phyloP scores from a whole-genome alignment of 2,797 vertebrate species.

The Phoeniculus purpureus region DNA sequence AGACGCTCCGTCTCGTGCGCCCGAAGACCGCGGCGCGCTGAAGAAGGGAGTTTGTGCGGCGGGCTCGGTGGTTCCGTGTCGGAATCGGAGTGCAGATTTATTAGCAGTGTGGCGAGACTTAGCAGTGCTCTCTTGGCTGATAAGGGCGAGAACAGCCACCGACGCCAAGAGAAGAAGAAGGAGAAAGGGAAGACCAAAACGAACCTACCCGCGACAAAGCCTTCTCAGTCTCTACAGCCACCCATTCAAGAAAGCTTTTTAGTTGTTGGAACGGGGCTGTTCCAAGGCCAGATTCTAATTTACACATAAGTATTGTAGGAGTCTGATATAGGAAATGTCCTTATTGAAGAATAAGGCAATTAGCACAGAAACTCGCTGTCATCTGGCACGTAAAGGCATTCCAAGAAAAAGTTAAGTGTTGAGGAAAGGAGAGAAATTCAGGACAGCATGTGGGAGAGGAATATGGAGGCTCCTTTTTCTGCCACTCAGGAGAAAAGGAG shows the following conservation, averaged over 20 bases:
- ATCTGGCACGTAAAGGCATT: conserved; percentile 80
- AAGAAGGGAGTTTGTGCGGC: not conserved
- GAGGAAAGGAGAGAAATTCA: conserved; percentile 81
- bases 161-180: not conserved
- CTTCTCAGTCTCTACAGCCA: conserved; percentile 28
- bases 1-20: conserved; percentile 24
- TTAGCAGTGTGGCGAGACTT: not conserved
- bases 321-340: conserved; percentile 79
- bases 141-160: not conserved
- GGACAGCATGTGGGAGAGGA: conserved; percentile 82
- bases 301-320: conserved; percentile 78
- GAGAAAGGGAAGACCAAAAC: not conserved
- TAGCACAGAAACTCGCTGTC: conserved; percentile 79
- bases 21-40: conserved; percentile 21
- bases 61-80: not conserved
- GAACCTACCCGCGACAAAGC: not conserved
- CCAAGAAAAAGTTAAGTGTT: conserved; percentile 81
- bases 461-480: conserved; percentile 76
- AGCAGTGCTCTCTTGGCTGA: not conserved
- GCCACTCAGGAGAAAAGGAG: conserved; percentile 71
- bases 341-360: conserved; percentile 78
- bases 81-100: not conserved
- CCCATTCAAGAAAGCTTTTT: conserved; percentile 45
- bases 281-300: conserved; percentile 73
- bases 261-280: conserved; percentile 68